Conservation (phyloP, 2,797 vertebrate species). For the Cirrhinus mrigala region DNA sequence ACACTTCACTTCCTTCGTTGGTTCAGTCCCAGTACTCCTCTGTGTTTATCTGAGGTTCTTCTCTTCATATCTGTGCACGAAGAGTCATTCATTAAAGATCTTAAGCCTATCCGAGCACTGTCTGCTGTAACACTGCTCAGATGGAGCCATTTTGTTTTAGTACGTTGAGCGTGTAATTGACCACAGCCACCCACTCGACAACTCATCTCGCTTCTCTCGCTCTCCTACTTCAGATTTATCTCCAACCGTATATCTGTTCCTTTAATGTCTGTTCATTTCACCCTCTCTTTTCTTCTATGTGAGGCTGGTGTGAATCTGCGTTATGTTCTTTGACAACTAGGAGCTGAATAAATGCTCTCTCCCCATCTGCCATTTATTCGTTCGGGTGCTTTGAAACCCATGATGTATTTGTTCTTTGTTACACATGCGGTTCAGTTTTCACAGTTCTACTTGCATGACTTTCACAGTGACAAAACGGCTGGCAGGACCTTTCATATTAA, state of each 20-base stretch:
- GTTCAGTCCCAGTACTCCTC: slow-evolving; percentile 8
- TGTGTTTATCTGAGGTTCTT: slow-evolving; percentile 37
- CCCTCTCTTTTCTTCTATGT: slow-evolving; percentile 13
- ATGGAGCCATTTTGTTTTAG: slow-evolving; percentile 60
- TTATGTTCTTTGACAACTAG: slow-evolving; percentile 23
- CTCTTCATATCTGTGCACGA: slow-evolving; percentile 35
- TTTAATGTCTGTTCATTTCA: slow-evolving; percentile 23
- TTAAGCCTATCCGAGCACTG: slow-evolving; percentile 50
- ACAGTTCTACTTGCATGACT: neutral
- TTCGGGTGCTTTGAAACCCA: neutral
- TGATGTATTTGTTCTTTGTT: slow-evolving; percentile 5
- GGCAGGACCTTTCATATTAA: neutral
- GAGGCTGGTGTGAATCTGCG: slow-evolving; percentile 22
- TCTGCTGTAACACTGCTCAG: slow-evolving; percentile 52
- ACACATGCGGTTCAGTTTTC: neutral
- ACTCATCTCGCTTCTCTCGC: slow-evolving; percentile 38
- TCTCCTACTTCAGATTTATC: slow-evolving; percentile 47
- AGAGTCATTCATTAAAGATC: slow-evolving; percentile 54
- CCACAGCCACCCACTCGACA: slow-evolving; percentile 49
- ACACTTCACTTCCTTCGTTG: neutral
- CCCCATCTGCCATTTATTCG: neutral
- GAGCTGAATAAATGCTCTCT: slow-evolving; percentile 25
- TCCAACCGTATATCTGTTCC: slow-evolving; percentile 45
- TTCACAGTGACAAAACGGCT: neutral
- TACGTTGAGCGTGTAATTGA: slow-evolving; percentile 64